Base-by-base conservation (phyloP, 30 jellyfish, hydroid and myxozoan species). In the Aurelia coerulea region DNA sequence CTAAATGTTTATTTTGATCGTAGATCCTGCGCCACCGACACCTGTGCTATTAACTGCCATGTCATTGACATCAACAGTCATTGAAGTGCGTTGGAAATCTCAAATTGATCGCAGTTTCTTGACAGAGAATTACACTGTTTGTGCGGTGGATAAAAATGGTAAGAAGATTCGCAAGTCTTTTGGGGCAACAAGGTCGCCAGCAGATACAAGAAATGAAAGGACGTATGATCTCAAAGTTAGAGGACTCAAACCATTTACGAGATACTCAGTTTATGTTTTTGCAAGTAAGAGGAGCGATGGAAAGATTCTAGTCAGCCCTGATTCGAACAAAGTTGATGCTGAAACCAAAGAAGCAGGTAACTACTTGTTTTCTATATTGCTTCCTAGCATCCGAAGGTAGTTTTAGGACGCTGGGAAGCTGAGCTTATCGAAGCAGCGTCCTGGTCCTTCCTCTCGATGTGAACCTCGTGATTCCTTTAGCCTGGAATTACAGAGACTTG, bases 331-430 rank as follows among this genome's bases (percentile, higher is more conserved):
- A 51, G 2, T 74, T 8, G 1, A 31, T 4, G 78, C 35, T 31
- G 35, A 35, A 31, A 85, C 95, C 13, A 62, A 73, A 76, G 95
- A 85, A 62, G 95, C 84, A 13, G 95, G 95, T 85, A 54, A 73
- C 83, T 51, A 16, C 78, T n/a, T 41, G 18, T 14, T 37, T 1
- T 33, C 4, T 8, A 4, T 37, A 37, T n/a, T n/a, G n/a, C n/a
- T n/a, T n/a, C n/a, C n/a, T n/a, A n/a, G n/a, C n/a, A n/a, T n/a
- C n/a, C n/a, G n/a, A n/a, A n/a, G n/a, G n/a, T n/a, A n/a, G n/a
- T n/a, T n/a, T n/a, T n/a, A n/a, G n/a, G n/a, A n/a, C n/a, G n/a
- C n/a, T n/a, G n/a, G n/a, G n/a, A n/a, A n/a, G n/a, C n/a, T n/a
- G n/a, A n/a, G n/a, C n/a, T n/a, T n/a, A n/a, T n/a, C n/a, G n/a